A percentile compares a stretch with the other conserved stretches of the same genome.
Conservation (phyloP, 1,140 invertebrate species). For the Sesamia nonagrioides region DNA sequence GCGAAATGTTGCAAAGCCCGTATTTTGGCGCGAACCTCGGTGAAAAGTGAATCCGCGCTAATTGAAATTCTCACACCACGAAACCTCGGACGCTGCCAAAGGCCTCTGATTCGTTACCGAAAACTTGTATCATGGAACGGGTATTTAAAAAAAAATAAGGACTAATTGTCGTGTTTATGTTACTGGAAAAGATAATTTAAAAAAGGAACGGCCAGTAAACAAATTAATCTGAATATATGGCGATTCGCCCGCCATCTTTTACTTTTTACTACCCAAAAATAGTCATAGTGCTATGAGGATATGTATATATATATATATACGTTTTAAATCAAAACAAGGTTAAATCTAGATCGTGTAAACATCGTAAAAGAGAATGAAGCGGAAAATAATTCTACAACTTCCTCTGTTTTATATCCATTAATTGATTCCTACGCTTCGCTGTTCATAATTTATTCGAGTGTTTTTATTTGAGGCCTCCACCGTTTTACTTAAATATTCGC, state of each 20-base stretch:
- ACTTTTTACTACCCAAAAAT: not conserved
- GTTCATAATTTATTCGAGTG: conserved; percentile 35
- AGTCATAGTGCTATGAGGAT: not conserved
- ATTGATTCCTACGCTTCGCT: conserved; percentile 30
- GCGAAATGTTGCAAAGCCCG: conserved; percentile 43
- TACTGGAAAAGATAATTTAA: not conserved
- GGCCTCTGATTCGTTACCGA: conserved; percentile 18
- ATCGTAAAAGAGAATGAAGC: conserved; percentile 22
- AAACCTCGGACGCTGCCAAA: conserved; percentile 47
- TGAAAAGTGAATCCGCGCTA: conserved; percentile 52
- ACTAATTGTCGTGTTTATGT: conserved; percentile 24
- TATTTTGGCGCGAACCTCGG: conserved; percentile 48
- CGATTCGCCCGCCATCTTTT: not conserved
- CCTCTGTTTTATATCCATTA: conserved; percentile 29
- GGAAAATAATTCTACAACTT: conserved; percentile 29
- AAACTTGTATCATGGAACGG: conserved; percentile 21
- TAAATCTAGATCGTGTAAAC: not conserved
- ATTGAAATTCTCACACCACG: conserved; percentile 51
- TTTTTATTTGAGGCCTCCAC: conserved; percentile 12
- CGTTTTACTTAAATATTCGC: not conserved
- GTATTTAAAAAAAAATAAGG: not conserved
- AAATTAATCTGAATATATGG: not conserved
- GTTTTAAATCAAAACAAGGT: conserved; percentile 14
- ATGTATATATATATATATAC: no score
- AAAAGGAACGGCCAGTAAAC: conserved; percentile 11